Evolutionary conservation across 2,888 invertebrate genomes (phyloP).

Genomic region (Melinaea marsaeus): DNA sequence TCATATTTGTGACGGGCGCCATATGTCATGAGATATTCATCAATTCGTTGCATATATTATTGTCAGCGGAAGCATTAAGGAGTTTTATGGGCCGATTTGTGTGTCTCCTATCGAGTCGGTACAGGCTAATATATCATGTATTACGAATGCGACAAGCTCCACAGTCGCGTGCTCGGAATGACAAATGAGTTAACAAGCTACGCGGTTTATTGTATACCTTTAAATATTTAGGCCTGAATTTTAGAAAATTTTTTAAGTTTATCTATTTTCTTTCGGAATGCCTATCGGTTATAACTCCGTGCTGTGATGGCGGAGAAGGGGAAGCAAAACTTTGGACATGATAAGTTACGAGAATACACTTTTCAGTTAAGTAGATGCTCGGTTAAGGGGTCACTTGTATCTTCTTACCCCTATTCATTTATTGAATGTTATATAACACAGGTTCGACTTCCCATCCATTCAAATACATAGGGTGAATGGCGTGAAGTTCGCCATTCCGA

Average conservation of each 20-base stretch:
- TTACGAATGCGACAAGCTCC: conserved; percentile 28
- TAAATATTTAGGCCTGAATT: conserved; percentile 16
- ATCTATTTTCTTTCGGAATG: too few relatives aligned
- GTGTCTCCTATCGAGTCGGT: conserved; percentile 25
- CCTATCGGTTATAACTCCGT: too few relatives aligned
- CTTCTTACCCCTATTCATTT: too few relatives aligned
- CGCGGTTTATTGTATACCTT: conserved; percentile 15
- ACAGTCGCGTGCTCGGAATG: conserved; percentile 30
- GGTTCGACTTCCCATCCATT: too few relatives aligned
- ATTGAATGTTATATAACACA: too few relatives aligned
- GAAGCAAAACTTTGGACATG: too few relatives aligned
- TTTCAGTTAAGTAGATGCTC: too few relatives aligned
- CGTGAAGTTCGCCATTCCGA: conserved; percentile 37
- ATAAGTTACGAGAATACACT: too few relatives aligned
- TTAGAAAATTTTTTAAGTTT: neutral
- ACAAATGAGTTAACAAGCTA: conserved; percentile 27
- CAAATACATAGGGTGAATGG: conserved; percentile 28
- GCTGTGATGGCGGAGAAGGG: too few relatives aligned
- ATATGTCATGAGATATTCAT: conserved; percentile 18
- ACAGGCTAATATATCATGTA: conserved; percentile 31
- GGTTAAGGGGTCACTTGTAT: too few relatives aligned
- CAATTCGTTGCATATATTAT: conserved; percentile 18
- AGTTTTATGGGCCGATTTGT: conserved; percentile 29
- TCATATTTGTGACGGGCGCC: conserved; percentile 3
- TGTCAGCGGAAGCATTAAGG: conserved; percentile 22